Conservation (phyloP, 1,140 invertebrate genomes). For the Trichomalopsis sarcophagae region DNA sequence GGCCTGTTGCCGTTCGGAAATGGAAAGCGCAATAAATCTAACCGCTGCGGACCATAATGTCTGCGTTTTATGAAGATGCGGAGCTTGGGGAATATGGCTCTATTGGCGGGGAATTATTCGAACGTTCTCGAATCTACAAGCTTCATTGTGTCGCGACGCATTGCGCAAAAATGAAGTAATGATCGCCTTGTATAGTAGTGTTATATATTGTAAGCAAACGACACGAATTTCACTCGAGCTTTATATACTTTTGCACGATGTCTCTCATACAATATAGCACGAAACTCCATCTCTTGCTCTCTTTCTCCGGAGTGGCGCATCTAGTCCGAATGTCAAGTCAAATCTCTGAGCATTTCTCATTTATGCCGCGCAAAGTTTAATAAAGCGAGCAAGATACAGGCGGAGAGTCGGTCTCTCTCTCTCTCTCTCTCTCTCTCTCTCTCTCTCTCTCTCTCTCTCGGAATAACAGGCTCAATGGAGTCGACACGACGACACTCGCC, state of each 20-base stretch:
- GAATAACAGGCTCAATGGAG: slow-evolving; percentile 18
- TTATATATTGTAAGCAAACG: too few species aligned
- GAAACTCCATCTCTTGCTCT: background rate
- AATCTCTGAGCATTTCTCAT: background rate
- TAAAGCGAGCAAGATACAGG: background rate
- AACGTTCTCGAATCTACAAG: background rate
- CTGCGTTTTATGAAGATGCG: background rate
- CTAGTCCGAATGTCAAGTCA: background rate
- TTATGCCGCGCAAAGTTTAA: background rate
- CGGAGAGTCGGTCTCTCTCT: background rate
- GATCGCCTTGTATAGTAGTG: too few species aligned
- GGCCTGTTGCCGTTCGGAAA: background rate
- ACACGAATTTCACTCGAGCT: too few species aligned
- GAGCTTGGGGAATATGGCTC: too few species aligned
- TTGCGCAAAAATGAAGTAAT: too few species aligned
- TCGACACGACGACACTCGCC: slow-evolving; percentile 34
- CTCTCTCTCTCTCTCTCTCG: background rate
- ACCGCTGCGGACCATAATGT: background rate
- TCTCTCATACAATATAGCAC: background rate
- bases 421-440: too few species aligned
- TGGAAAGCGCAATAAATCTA: background rate
- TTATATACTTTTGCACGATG: background rate
- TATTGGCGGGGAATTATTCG: background rate
- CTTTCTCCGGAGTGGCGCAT: background rate
- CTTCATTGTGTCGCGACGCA: background rate